Percentiles rank a stretch among this genome's conserved stretches.
Conservation (phyloP, 1,140 invertebrate genomes). For the Ceratoteleas bidentatus region DNA sequence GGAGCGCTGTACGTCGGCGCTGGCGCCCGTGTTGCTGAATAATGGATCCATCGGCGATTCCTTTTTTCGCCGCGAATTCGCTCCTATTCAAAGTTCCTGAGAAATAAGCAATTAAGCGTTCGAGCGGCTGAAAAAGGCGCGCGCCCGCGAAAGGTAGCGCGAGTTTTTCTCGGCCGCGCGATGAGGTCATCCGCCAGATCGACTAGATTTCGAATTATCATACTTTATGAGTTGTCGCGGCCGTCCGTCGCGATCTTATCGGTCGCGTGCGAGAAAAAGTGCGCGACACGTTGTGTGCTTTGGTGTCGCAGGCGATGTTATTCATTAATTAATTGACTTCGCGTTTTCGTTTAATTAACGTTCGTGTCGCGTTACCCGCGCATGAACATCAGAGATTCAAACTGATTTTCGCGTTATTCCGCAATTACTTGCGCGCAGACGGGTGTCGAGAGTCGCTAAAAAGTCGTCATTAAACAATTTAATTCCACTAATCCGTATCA, state of each 20-base stretch:
- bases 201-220: constrained; percentile 65
- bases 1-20: constrained; percentile 27
- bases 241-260: constrained; percentile 24
- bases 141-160: constrained; percentile 62
- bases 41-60: constrained; percentile 65
- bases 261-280: constrained; percentile 4
- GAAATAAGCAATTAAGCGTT: constrained; percentile 71
- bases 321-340: constrained; percentile 40
- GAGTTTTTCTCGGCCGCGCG: constrained; percentile 59
- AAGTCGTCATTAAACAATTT: no score
- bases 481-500: no score
- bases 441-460: no score
- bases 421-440: no score
- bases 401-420: no score
- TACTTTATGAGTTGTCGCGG: constrained; percentile 57
- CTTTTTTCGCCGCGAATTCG: constrained; percentile 63
- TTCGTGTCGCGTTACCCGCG: not conserved
- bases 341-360: constrained; percentile 27
- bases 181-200: constrained; percentile 67
- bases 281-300: constrained; percentile 7
- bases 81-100: constrained; percentile 68
- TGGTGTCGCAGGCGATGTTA: constrained; percentile 22
- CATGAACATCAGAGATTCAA: no score
- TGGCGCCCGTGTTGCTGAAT: constrained; percentile 64
- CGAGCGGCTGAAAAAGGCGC: constrained; percentile 59